Evolutionary conservation across 2,888 invertebrate genomes (phyloP).

Genomic region (Liodrosophila aerea): DNA sequence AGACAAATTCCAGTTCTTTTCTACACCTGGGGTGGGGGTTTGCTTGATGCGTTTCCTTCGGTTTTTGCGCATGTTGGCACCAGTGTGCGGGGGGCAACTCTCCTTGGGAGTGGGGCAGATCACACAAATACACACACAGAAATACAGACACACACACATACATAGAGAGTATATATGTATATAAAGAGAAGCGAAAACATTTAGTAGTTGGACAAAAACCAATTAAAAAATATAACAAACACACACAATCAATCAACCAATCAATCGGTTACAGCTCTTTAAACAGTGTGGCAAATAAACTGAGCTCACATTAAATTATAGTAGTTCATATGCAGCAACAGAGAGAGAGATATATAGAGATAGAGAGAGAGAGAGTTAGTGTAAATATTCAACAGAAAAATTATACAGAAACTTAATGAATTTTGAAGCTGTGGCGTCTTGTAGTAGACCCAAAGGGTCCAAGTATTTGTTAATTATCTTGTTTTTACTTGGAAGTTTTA

Average conservation of each 20-base stretch:
- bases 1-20: conserved; percentile 73
- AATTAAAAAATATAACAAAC: conserved; percentile 60
- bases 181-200: conserved; percentile 63
- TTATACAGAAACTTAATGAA: conserved; percentile 54
- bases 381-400: conserved; percentile 54
- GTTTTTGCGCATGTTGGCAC: conserved; percentile 44
- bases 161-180: conserved; percentile 33
- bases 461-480: conserved; percentile 17
- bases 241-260: conserved; percentile 40
- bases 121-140: conserved; percentile 35
- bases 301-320: conserved; percentile 69
- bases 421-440: conserved; percentile 62
- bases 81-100: conserved; percentile 56
- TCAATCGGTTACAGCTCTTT: conserved; percentile 70
- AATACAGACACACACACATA: conserved; percentile 27
- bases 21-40: conserved; percentile 20
- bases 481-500: conserved; percentile 19
- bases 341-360: neutral
- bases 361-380: conserved; percentile 27
- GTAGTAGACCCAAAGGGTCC: neutral
- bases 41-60: conserved; percentile 4
- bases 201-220: conserved; percentile 74
- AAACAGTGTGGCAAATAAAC: conserved; percentile 72
- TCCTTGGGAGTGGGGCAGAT: conserved; percentile 26
- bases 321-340: conserved; percentile 58